Evolutionary conservation across 2,888 invertebrate species (phyloP).

Genomic region (Bellardia pandia): DNA sequence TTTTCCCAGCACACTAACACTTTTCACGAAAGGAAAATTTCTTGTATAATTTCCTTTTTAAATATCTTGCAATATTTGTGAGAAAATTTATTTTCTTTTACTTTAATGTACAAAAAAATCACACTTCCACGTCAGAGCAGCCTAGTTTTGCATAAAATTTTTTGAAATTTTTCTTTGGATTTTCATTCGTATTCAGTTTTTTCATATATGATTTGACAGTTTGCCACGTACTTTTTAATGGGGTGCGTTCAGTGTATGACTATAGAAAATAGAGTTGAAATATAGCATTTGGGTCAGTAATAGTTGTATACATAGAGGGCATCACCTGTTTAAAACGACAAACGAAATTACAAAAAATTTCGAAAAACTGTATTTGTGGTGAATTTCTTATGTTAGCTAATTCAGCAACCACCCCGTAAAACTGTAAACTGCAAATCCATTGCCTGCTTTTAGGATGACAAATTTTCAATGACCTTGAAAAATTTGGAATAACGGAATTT

Average conservation of each 20-base stretch:
- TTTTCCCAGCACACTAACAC: not conserved
- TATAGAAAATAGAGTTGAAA: conserved; percentile 11
- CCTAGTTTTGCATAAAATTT: conserved; percentile 70
- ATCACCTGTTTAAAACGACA: too few species aligned
- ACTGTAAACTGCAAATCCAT: too few species aligned
- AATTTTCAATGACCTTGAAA: too few species aligned
- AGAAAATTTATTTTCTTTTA: conserved; percentile 58
- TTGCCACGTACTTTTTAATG: conserved; percentile 80
- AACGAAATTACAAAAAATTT: too few species aligned
- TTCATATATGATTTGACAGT: conserved; percentile 76
- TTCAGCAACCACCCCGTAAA: too few species aligned
- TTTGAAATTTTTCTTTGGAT: conserved; percentile 54
- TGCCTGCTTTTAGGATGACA: too few species aligned
- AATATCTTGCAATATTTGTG: conserved; percentile 7
- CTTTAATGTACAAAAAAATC: conserved; percentile 74
- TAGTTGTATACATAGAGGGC: not conserved
- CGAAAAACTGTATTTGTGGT: too few species aligned
- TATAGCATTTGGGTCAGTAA: not conserved
- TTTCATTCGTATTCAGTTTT: conserved; percentile 57
- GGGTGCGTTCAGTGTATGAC: conserved; percentile 45
- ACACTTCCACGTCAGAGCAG: conserved; percentile 82
- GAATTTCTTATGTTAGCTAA: too few species aligned
- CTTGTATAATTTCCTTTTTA: conserved; percentile 15
- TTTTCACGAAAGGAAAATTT: conserved; percentile 15
- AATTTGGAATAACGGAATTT: too few species aligned